phyloP scores from a whole-genome alignment of 2,888 invertebrate genomes.

The Carabus problematicus region DNA sequence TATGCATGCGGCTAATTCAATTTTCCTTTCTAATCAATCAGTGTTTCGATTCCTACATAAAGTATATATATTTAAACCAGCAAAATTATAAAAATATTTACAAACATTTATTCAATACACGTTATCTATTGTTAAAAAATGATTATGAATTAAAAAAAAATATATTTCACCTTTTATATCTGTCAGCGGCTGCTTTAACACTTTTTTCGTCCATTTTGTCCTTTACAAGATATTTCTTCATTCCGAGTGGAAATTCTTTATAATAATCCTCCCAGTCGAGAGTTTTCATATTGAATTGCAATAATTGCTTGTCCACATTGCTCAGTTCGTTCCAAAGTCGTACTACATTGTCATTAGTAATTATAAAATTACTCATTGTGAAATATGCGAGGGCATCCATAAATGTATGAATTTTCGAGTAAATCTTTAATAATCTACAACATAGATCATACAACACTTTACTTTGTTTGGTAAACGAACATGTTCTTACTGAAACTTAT shows the following conservation, averaged over 20 bases:
- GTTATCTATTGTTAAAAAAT: no score
- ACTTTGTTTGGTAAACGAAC: no score
- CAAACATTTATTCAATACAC: no score
- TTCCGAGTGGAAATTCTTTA: not conserved
- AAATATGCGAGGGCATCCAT: not conserved
- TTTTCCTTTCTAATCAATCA: no score
- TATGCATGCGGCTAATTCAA: no score
- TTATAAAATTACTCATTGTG: not conserved
- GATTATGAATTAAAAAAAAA: no score
- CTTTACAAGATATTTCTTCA: not conserved
- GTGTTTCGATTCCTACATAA: no score
- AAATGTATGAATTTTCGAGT: not conserved
- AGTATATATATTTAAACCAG: no score
- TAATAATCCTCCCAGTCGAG: slow-evolving; percentile 2
- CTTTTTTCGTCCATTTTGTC: slow-evolving; percentile 7
- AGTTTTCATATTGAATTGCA: not conserved
- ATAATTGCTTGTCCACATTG: not conserved
- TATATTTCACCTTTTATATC: not conserved
- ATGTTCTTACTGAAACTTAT: no score
- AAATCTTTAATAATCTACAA: slow-evolving; percentile 2
- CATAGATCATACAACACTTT: not conserved
- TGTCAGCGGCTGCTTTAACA: not conserved
- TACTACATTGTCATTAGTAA: not conserved
- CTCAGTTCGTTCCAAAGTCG: not conserved
- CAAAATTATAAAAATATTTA: no score